Evolutionary conservation across 2,113 vertebrate species (phyloP).

Genomic region (Campylorhamphus procurvoides): DNA sequence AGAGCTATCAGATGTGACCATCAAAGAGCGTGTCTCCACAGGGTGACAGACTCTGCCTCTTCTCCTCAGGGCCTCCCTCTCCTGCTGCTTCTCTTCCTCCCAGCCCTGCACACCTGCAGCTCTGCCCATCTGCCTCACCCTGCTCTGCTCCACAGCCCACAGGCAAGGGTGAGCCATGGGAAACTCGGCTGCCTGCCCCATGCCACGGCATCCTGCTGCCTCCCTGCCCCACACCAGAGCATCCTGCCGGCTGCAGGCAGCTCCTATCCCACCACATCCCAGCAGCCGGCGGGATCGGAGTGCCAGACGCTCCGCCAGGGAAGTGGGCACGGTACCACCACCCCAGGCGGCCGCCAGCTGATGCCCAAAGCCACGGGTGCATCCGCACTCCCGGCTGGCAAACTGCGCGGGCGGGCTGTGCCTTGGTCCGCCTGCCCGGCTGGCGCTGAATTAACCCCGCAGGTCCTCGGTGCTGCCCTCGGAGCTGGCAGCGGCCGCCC

Average conservation of each 20-base stretch:
- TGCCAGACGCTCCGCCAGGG: background rate
- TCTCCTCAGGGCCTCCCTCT: background rate
- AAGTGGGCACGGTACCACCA: background rate
- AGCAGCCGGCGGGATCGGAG: background rate
- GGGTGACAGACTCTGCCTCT: background rate
- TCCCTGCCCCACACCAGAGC: too few species aligned
- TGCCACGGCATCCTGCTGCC: background rate
- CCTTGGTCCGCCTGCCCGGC: background rate
- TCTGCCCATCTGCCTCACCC: background rate
- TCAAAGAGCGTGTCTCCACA: background rate
- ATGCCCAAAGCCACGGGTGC: accelerated
- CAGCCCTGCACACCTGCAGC: background rate
- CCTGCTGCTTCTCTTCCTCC: background rate
- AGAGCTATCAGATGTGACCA: background rate
- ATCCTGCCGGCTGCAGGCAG: background rate
- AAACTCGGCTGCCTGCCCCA: background rate
- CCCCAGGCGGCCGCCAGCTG: background rate
- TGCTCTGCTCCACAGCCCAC: background rate
- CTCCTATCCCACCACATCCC: background rate
- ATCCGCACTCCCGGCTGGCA: background rate
- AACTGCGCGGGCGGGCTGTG: background rate
- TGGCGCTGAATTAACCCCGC: background rate
- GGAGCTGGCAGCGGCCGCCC: accelerated
- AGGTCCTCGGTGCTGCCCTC: background rate
- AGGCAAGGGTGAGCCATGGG: background rate